Evolutionary conservation across 35 echinoderm and acorn worm species (phyloP), one percentile per base, ranked within the genome.

Genomic region (Apostichopus parvimensis): DNA sequence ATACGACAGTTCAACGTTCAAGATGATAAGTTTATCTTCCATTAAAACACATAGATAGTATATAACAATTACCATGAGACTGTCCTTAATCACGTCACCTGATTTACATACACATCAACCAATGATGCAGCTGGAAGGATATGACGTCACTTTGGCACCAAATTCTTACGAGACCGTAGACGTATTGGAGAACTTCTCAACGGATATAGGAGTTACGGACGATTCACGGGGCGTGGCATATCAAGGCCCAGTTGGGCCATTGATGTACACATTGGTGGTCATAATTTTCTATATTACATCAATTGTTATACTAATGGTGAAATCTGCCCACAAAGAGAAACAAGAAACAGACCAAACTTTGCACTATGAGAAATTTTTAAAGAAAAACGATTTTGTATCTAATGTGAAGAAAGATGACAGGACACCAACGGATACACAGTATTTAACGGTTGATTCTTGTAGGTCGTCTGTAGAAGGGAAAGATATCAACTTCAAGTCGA

Each of bases 251-350:
- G 81, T 52, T 24, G 81, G 81, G 20, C 81, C 81, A 8, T 20
- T 84, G 6, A 58, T 84, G 81, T 84, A 84, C 11, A 84, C 58
- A 58, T 56, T 84, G 21, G 81, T 84, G 4, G 81, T 84, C 9
- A 84, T 84, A 59, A 21, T 84, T 60, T 84, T 84, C 22, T 84
- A 84, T 21, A 84, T 59, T 8, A 1, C 20, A 21, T 15, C 81
- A 6, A 56, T 84, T 24, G 6, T 58, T 21, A 14, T 84, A 58
- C 58, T 84, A 10, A 59, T 84, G 21, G 81, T 58, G 5, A 84
- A 84, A 22, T 58, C 81, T 52, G 58, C 58, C 4, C 54, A 84
- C 20, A 55, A 84, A 17, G 81, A 84, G 8, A 56, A 84, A 14
- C 8, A 5, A 5, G 81, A 84, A 22, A 5, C 55, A 13, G 55